These are phyloP conservation scores for Himalopsyche japonica DNA, from an alignment of 2,888 invertebrate species.

Conservation along the genomic window DNA sequence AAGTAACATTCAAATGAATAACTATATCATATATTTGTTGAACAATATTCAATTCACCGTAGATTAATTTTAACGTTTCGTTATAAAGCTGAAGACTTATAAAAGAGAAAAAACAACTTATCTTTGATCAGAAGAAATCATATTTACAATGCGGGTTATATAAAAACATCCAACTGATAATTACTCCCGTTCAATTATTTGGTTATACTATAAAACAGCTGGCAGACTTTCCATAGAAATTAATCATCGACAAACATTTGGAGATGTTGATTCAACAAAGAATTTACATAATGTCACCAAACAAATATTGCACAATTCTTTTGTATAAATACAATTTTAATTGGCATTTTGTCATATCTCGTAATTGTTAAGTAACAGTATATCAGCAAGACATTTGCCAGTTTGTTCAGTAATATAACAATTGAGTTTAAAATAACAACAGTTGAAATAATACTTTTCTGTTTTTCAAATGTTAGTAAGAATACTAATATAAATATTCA, in stretches of 20 bases:
- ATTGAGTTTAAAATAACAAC: neutral
- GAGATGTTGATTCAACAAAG: no score
- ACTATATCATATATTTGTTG: neutral
- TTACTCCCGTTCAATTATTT: neutral
- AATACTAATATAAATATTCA: constrained; percentile 41
- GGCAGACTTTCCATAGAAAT: neutral
- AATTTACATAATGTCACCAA: no score
- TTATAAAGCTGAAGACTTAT: neutral
- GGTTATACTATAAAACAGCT: neutral
- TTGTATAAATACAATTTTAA: no score
- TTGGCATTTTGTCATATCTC: no score
- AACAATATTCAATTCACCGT: neutral
- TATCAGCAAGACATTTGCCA: neutral
- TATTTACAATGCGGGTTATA: neutral
- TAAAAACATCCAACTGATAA: neutral
- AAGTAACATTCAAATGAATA: neutral
- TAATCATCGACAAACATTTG: neutral
- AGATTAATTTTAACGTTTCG: neutral
- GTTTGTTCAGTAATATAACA: neutral
- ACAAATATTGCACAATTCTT: no score
- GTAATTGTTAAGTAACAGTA: no score
- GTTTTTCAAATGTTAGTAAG: constrained; percentile 40
- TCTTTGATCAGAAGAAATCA: neutral
- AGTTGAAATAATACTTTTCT: constrained; percentile 34
- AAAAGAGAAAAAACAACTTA: neutral